These are phyloP conservation scores for Scartelaos histophorus DNA, from an alignment of 2,113 vertebrate genomes.

Conservation along the genomic window DNA sequence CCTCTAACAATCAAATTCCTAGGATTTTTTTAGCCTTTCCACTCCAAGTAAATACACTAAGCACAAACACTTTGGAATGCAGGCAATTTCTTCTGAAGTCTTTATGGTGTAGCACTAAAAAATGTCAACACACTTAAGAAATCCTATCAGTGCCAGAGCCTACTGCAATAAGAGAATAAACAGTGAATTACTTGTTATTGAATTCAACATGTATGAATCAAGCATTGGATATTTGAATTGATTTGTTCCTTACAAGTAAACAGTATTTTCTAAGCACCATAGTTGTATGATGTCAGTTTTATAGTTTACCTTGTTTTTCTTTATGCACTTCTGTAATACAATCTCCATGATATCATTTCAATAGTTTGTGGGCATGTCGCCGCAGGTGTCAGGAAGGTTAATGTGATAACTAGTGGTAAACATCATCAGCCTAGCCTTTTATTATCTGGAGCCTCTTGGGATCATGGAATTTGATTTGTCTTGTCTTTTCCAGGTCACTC, in stretches of 20 bases:
- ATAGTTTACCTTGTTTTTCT: constrained; percentile 8
- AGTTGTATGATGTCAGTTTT: not conserved
- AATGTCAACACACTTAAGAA: constrained; percentile 4
- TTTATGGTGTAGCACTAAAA: constrained; percentile 2
- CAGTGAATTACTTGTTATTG: not conserved
- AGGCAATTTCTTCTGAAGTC: constrained; percentile 26
- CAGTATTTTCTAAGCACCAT: too few species aligned
- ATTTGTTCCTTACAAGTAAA: too few species aligned
- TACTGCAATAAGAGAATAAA: not conserved
- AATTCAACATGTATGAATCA: not conserved
- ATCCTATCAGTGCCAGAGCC: not conserved
- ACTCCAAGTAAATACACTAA: constrained; percentile 37
- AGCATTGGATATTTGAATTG: not conserved
- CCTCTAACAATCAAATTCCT: constrained; percentile 59
- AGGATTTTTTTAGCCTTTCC: constrained; percentile 42
- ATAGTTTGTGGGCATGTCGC: constrained; percentile 8
- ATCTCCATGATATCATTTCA: not conserved
- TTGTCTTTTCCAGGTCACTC: constrained; percentile 51
- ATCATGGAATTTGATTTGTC: constrained; percentile 34
- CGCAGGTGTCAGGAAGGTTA: constrained; percentile 18
- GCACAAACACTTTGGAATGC: constrained; percentile 52
- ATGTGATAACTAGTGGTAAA: constrained; percentile 21
- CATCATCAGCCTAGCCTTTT: constrained; percentile 12
- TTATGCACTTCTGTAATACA: not conserved
- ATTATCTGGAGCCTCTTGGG: constrained; percentile 24